phyloP scores from a whole-genome alignment of 2,113 vertebrate genomes.

The Origma solitaria region DNA sequence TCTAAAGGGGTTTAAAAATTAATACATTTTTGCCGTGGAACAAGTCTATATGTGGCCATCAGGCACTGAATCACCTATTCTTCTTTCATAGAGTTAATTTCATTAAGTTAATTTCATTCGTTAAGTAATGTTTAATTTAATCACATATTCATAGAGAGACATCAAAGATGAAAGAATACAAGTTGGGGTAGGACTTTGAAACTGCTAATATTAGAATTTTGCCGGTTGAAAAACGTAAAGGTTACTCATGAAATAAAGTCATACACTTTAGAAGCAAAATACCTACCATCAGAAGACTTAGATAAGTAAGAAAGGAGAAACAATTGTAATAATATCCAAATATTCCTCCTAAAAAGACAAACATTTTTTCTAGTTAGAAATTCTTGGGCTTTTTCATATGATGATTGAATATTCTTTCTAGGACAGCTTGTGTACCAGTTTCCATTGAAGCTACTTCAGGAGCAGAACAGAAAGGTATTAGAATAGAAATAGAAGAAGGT shows the following conservation, averaged over 20 bases:
- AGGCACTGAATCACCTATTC: neutral
- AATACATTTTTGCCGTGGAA: neutral
- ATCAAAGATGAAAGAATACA: neutral
- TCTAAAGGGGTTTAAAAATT: neutral
- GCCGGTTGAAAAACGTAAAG: neutral
- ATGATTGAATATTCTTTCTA: neutral
- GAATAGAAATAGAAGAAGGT: neutral
- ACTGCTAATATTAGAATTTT: neutral
- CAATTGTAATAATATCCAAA: neutral
- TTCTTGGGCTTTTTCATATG: neutral
- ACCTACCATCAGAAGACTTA: neutral
- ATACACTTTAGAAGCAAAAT: neutral
- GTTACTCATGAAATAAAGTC: neutral
- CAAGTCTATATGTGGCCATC: neutral
- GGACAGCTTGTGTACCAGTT: neutral
- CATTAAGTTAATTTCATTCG: neutral
- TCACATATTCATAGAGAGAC: neutral
- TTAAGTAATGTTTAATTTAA: neutral
- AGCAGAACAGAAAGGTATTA: neutral
- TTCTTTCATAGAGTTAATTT: neutral
- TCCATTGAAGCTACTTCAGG: neutral
- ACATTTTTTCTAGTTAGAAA: neutral
- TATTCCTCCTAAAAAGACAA: neutral
- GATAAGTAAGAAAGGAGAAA: neutral
- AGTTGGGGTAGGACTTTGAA: neutral